phyloP scores from a whole-genome alignment of 2,113 vertebrate species.

The Casuarius casuarius region DNA sequence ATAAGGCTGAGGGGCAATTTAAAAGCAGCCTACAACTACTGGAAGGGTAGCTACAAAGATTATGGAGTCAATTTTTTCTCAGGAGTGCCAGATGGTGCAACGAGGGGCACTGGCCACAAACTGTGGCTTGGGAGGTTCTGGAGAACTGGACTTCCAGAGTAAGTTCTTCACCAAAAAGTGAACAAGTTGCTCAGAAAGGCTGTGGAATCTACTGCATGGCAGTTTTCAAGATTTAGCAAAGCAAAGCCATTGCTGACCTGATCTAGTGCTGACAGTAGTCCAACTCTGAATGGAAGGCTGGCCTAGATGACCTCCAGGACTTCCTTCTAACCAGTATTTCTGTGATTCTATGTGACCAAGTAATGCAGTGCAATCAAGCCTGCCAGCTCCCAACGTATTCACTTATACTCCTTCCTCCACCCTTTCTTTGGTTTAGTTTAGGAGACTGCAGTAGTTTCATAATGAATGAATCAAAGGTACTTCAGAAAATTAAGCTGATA shows the following conservation, averaged over 20 bases:
- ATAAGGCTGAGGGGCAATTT: neutral
- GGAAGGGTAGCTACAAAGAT: neutral
- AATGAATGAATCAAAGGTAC: neutral
- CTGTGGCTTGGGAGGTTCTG: neutral
- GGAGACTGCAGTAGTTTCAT: neutral
- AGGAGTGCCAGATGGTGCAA: neutral
- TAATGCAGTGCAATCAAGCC: neutral
- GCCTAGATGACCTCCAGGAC: neutral
- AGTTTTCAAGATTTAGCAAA: neutral
- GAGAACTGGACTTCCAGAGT: neutral
- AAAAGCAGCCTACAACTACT: neutral
- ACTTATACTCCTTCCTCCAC: neutral
- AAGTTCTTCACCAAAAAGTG: accelerated
- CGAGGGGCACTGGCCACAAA: neutral
- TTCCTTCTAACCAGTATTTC: neutral
- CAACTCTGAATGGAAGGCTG: accelerated
- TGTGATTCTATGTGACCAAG: neutral
- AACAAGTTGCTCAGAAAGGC: neutral
- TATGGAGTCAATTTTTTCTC: neutral
- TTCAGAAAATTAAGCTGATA: neutral
- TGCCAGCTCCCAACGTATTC: neutral
- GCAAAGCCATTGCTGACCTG: neutral
- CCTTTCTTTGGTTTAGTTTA: neutral
- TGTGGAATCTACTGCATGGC: neutral
- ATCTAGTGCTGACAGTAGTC: neutral